Conservation (phyloP, 2,797 vertebrate species). For the Danio kyathit region DNA sequence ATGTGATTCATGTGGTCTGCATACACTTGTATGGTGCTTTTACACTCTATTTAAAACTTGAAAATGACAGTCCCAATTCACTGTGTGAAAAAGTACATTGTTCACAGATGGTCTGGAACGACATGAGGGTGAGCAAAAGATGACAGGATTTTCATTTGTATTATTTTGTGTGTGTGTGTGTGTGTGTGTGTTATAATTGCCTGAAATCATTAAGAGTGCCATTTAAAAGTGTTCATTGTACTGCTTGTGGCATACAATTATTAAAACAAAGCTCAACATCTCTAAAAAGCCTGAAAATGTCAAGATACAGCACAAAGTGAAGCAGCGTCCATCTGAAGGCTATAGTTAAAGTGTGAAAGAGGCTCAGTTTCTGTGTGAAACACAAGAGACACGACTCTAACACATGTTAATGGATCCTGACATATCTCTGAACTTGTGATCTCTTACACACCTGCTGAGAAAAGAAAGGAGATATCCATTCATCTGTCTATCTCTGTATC, state of each 20-base stretch:
- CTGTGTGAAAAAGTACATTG: background rate
- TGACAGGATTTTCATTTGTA: background rate
- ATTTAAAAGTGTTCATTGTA: conserved; percentile 27
- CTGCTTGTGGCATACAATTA: background rate
- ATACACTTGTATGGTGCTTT: background rate
- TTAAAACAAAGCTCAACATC: background rate
- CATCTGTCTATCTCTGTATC: too few relatives aligned
- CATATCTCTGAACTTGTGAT: conserved; percentile 57
- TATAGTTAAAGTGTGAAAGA: conserved; percentile 21
- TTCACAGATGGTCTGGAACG: background rate
- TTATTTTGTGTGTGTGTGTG: background rate
- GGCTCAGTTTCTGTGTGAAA: conserved; percentile 19
- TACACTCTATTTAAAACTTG: background rate
- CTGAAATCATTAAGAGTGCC: background rate
- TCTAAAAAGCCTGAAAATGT: background rate
- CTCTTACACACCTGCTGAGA: conserved; percentile 40
- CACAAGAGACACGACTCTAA: conserved; percentile 37
- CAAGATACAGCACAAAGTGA: conserved; percentile 6
- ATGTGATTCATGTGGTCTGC: background rate
- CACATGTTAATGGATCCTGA: conserved; percentile 51
- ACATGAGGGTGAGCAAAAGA: background rate
- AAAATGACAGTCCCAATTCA: background rate
- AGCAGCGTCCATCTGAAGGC: conserved; percentile 7
- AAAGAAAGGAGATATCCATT: conserved; percentile 4
- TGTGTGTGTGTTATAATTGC: background rate